phyloP scores from a whole-genome alignment of 2,888 invertebrate genomes.

The Orthonevra nobilis region DNA sequence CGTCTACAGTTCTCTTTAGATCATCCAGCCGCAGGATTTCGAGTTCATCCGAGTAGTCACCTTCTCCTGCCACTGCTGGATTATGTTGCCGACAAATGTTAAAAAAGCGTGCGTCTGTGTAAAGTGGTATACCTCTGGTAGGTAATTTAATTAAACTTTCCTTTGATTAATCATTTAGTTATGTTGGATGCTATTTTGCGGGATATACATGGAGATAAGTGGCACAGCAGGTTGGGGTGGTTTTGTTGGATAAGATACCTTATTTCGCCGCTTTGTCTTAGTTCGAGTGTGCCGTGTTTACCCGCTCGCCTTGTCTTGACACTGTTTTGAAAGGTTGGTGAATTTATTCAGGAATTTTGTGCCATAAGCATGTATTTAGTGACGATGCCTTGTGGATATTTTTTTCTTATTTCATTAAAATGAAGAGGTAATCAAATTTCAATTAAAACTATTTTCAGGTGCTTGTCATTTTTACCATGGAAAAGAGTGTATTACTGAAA shows the following conservation, averaged over 20 bases:
- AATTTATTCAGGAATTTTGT: conserved; percentile 34
- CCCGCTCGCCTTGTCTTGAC: not conserved
- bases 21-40: conserved; percentile 16
- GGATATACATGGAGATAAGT: conserved; percentile 36
- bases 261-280: conserved; percentile 29
- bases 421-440: conserved; percentile 3
- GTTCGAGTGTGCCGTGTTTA: too few species aligned
- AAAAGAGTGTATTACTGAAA: too few species aligned
- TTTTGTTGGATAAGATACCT: conserved; percentile 43
- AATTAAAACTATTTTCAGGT: not conserved
- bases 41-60: too few species aligned
- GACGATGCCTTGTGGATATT: conserved; percentile 27
- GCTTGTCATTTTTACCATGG: too few species aligned
- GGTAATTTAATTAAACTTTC: conserved; percentile 71
- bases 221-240: conserved; percentile 1
- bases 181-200: conserved; percentile 63
- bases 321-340: not conserved
- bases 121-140: conserved; percentile 61
- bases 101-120: conserved; percentile 61
- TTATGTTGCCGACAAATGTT: conserved; percentile 66
- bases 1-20: too few species aligned
- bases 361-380: conserved; percentile 54
- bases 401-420: not conserved
- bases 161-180: conserved; percentile 71
- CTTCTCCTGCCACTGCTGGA: conserved; percentile 44